Base-by-base conservation (phyloP, 2,113 vertebrate species). In the Enhydra lutris region DNA sequence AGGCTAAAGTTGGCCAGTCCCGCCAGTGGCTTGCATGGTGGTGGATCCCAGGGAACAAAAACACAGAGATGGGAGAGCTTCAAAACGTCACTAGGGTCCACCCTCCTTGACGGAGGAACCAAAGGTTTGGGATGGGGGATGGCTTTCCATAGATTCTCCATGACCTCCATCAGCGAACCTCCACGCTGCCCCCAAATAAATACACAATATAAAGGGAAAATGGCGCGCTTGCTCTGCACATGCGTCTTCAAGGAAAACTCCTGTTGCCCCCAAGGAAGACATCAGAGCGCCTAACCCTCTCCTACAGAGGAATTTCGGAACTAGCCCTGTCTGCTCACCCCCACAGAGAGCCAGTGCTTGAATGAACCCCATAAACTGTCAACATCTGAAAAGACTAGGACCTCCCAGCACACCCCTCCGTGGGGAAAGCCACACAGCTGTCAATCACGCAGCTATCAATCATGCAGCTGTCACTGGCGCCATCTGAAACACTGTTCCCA, bases 171-270 rank as follows among this genome's bases (percentile, higher is more conserved):
- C 45, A 47, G 6, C 82, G 89, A 67, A 39, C 61, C 20, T 81
- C 36, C 67, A 80, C 20, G 39, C 59, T 6, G 0, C 17, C 65
- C 45, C 57, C 83, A 73, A 81, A 69, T 23, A 76, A 80, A 69
- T 8, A 84, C 57, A 21, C 3, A 73, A 20, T 50, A 29, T 34
- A 69, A 74, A 96, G 52, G 39, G 39, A 55, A 84, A 91, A 67
- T 6, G 34, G 26, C 1, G 0, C 15, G 0, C 39, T 69, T 42
- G 10, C 15, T 45, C 42, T 8, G 10, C 23, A 15, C 0, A 0
- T 10, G 4, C 36, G n/a, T 1, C 52, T 90, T 80, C 61, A 34
- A 81, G 59, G 73, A 85, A 80, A 61, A 50, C 17, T 3, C 21
- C 12, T 17, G 23, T 69, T 4, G 8, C n/a, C 26, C 34, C 26